A percentile compares a stretch with the other conserved stretches of the same genome.
Conservation (phyloP, 2,797 vertebrate genomes). For the Pseudopleuronectes americanus region DNA sequence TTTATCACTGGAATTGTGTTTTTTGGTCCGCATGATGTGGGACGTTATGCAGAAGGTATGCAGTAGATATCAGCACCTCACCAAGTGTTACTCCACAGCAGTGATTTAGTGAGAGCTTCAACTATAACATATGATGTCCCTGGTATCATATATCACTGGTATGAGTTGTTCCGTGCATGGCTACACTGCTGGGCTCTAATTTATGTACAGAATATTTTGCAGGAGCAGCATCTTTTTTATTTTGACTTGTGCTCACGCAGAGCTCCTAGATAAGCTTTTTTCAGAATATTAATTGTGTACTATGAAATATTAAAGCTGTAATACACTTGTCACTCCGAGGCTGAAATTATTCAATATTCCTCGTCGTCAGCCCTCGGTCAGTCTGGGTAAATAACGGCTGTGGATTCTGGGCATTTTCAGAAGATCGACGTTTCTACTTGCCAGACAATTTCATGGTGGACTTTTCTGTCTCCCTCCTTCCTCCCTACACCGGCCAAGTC, state of each 20-base stretch:
- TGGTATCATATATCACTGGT: slow-evolving; percentile 38
- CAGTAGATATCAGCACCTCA: slow-evolving; percentile 45
- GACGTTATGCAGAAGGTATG: slow-evolving; percentile 15
- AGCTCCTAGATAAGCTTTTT: slow-evolving; percentile 23
- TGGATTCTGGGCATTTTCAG: slow-evolving; percentile 62
- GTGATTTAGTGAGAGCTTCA: slow-evolving; percentile 53
- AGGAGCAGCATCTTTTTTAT: slow-evolving; percentile 38
- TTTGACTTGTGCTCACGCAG: slow-evolving; percentile 42
- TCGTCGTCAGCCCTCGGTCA: slow-evolving; percentile 25
- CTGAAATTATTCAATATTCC: slow-evolving; percentile 19
- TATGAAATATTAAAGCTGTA: slow-evolving; percentile 35
- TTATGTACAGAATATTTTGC: slow-evolving; percentile 33
- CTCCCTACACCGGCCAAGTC: slow-evolving; percentile 46
- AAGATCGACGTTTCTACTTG: slow-evolving; percentile 67
- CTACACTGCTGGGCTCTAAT: slow-evolving; percentile 31
- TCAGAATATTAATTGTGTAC: slow-evolving; percentile 25
- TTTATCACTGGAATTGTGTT: slow-evolving; percentile 24
- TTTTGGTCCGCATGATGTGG: slow-evolving; percentile 25
- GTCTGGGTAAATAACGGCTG: slow-evolving; percentile 42
- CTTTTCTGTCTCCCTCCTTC: slow-evolving; percentile 35
- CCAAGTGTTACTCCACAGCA: slow-evolving; percentile 20
- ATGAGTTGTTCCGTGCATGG: slow-evolving; percentile 35
- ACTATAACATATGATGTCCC: slow-evolving; percentile 49
- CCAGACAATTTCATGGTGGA: slow-evolving; percentile 55
- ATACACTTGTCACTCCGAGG: slow-evolving; percentile 12